phyloP scores from a whole-genome alignment of 2,797 vertebrate species.

The Falco berigora region DNA sequence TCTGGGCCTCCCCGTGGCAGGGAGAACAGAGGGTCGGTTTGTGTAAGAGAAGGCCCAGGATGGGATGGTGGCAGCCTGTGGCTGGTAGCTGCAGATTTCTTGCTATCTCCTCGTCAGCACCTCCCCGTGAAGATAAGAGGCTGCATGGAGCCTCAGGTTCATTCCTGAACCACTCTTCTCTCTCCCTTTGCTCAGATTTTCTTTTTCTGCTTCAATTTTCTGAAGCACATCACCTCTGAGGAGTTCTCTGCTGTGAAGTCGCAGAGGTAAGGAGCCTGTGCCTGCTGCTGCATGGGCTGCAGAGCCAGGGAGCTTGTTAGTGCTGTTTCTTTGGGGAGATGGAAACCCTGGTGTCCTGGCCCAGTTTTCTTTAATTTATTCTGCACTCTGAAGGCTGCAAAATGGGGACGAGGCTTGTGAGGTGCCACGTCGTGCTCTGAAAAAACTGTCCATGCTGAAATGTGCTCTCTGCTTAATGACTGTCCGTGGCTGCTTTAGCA shows the following conservation, averaged over 20 bases:
- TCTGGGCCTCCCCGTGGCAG: neutral
- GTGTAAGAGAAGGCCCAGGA: neutral
- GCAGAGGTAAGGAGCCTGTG: constrained; percentile 80
- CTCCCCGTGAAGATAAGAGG: neutral
- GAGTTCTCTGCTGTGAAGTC: constrained; percentile 91
- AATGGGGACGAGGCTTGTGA: constrained; percentile 60
- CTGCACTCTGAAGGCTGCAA: constrained; percentile 47
- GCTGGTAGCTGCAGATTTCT: neutral
- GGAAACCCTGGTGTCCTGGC: constrained; percentile 51
- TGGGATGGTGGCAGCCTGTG: neutral
- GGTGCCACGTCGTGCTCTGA: constrained; percentile 26
- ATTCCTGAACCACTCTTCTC: neutral
- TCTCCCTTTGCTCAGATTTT: constrained; percentile 85
- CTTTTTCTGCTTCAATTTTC: constrained; percentile 99
- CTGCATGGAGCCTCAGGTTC: neutral
- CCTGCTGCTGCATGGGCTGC: neutral
- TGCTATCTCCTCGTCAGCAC: neutral
- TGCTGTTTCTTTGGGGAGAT: constrained; percentile 30
- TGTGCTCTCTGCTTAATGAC: neutral
- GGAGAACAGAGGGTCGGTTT: neutral
- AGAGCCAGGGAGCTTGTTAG: constrained; percentile 39
- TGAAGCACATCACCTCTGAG: constrained; percentile 99
- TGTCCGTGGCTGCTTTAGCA: neutral
- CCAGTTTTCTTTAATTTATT: constrained; percentile 69
- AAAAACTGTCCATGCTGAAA: constrained; percentile 41